phyloP scores from a whole-genome alignment of 2,888 invertebrate species.

The Anoncus sp. region DNA sequence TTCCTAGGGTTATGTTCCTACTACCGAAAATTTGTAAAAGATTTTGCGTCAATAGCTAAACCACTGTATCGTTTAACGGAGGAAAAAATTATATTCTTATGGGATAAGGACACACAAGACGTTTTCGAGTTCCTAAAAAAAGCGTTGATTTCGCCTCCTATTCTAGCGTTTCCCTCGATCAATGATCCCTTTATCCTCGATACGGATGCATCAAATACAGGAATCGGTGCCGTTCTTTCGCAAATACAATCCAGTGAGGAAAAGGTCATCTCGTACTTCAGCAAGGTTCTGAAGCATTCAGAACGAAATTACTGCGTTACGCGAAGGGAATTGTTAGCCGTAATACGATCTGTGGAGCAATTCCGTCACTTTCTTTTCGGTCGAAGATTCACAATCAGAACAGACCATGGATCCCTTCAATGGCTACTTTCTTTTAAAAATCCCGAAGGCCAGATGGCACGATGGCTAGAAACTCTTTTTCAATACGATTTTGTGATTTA shows the following conservation, averaged over 20 bases:
- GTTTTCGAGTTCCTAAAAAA: constrained; percentile 13
- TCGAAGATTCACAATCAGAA: constrained; percentile 70
- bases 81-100: background rate
- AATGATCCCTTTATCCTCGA: constrained; percentile 21
- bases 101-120: background rate
- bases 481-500: constrained; percentile 70
- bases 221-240: constrained; percentile 38
- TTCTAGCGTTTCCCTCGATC: constrained; percentile 28
- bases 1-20: constrained; percentile 20
- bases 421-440: constrained; percentile 75
- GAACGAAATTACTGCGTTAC: constrained; percentile 67
- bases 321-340: constrained; percentile 33
- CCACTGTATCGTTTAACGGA: constrained; percentile 24
- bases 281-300: constrained; percentile 19
- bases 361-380: constrained; percentile 74
- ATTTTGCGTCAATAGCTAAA: constrained; percentile 33
- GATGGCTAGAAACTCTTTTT: constrained; percentile 73
- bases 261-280: constrained; percentile 43
- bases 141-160: constrained; percentile 34
- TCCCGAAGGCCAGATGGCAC: constrained; percentile 75
- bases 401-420: constrained; percentile 73
- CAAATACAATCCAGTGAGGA: constrained; percentile 37
- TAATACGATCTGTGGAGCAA: constrained; percentile 60
- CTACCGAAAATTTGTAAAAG: constrained; percentile 23
- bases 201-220: constrained; percentile 41